phyloP scores from a whole-genome alignment of 2,888 invertebrate genomes.

The Orthosia gracilis region DNA sequence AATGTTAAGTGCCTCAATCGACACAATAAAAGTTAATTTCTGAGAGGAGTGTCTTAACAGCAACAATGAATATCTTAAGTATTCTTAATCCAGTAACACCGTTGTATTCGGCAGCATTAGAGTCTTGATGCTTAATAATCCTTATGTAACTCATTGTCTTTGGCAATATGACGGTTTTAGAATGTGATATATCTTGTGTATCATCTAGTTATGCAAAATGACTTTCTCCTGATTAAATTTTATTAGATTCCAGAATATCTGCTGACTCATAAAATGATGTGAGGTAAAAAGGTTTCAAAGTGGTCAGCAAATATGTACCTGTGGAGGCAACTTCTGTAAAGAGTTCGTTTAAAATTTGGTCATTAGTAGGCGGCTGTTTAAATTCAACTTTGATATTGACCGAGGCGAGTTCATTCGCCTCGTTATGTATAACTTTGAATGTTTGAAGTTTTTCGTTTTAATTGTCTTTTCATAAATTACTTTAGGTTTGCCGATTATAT shows the following conservation, averaged over 20 bases:
- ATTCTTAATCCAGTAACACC: slow-evolving; percentile 43
- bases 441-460: slow-evolving; percentile 34
- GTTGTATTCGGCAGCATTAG: slow-evolving; percentile 27
- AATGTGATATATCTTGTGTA: slow-evolving; percentile 63
- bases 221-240: slow-evolving; percentile 77
- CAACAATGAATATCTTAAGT: slow-evolving; percentile 42
- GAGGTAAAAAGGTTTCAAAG: slow-evolving; percentile 16
- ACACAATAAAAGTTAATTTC: slow-evolving; percentile 49
- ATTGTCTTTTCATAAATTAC: slow-evolving; percentile 23
- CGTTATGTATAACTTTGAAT: slow-evolving; percentile 43
- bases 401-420: slow-evolving; percentile 62
- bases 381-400: slow-evolving; percentile 68
- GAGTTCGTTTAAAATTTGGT: slow-evolving; percentile 56
- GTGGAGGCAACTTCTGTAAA: slow-evolving; percentile 35
- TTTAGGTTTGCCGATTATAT: not conserved
- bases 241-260: slow-evolving; percentile 41
- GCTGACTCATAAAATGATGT: slow-evolving; percentile 26
- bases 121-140: slow-evolving; percentile 33
- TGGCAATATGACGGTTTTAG: slow-evolving; percentile 70
- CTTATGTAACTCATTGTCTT: slow-evolving; percentile 81
- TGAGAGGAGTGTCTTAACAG: slow-evolving; percentile 31
- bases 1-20: slow-evolving; percentile 52
- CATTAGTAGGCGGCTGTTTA: slow-evolving; percentile 64
- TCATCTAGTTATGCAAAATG: slow-evolving; percentile 73
- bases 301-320: slow-evolving; percentile 35